These are phyloP conservation scores for Tethya wilhelma DNA, from an alignment of 37 sponge, comb jelly and placozoan genomes.

Conservation along the genomic window DNA sequence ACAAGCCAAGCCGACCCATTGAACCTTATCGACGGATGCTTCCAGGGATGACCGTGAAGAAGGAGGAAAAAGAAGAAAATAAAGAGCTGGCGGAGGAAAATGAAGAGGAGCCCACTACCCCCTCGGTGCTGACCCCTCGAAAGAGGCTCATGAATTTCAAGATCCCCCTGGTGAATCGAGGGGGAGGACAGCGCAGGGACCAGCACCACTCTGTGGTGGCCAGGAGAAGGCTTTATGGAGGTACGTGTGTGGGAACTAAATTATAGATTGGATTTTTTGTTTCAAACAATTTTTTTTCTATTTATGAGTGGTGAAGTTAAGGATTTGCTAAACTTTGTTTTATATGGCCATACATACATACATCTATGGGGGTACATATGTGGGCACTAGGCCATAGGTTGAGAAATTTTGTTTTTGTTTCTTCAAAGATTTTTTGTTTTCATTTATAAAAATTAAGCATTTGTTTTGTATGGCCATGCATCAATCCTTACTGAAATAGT, in stretches of 20 bases:
- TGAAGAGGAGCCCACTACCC: constrained; percentile 34
- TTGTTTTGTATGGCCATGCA: too few species aligned
- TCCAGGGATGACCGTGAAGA: constrained; percentile 34
- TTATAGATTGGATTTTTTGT: too few species aligned
- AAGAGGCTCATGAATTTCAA: constrained; percentile 80
- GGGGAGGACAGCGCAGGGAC: constrained; percentile 30
- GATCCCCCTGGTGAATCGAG: constrained; percentile 66
- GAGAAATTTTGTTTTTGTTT: too few species aligned
- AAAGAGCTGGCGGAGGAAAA: background rate
- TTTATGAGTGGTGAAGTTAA: too few species aligned
- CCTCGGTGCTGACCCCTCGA: constrained; percentile 34
- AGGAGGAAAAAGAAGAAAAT: background rate
- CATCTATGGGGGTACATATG: too few species aligned
- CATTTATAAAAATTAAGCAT: too few species aligned
- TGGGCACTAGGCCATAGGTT: too few species aligned
- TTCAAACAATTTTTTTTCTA: too few species aligned
- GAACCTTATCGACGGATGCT: constrained; percentile 76
- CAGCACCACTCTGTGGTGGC: constrained; percentile 12
- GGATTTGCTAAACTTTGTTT: too few species aligned
- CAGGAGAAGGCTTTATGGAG: constrained; percentile 37
- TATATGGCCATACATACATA: too few species aligned
- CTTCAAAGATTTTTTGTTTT: too few species aligned
- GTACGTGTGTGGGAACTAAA: too few species aligned
- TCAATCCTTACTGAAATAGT: background rate
- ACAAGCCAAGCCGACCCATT: background rate